phyloP scores from a whole-genome alignment of 2,113 vertebrate species.

The Dolichallabes microphthalmus region DNA sequence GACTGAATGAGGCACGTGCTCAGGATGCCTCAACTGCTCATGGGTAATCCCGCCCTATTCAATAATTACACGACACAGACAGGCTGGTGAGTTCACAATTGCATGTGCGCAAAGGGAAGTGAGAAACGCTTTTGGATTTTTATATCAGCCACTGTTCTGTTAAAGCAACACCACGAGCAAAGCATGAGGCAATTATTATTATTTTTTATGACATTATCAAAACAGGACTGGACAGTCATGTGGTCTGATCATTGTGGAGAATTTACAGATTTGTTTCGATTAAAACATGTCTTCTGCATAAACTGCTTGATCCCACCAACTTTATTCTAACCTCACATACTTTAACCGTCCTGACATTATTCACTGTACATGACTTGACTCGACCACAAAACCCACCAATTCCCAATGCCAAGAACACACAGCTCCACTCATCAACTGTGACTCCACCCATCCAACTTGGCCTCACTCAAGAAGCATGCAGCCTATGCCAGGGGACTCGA shows the following conservation, averaged over 20 bases:
- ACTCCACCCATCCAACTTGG: not conserved
- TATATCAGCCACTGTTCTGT: not conserved
- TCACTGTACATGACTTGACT: not conserved
- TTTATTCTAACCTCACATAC: not conserved
- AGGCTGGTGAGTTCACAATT: not conserved
- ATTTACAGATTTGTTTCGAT: not conserved
- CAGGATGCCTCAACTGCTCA: not conserved
- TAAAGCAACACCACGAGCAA: not conserved
- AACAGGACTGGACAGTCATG: not conserved
- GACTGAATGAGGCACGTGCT: constrained; percentile 11
- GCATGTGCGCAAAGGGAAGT: not conserved
- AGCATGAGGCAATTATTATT: not conserved
- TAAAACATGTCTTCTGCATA: not conserved
- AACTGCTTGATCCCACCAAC: not conserved
- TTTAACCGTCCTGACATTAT: not conserved
- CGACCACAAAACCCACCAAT: not conserved
- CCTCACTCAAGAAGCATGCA: not conserved
- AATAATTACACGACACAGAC: not conserved
- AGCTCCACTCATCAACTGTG: not conserved
- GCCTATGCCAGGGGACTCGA: no score
- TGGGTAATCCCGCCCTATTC: not conserved
- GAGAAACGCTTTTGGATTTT: not conserved
- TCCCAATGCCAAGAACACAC: not conserved
- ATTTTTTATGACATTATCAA: not conserved
- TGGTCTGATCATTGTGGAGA: not conserved